Percentiles rank a stretch among this genome's conserved stretches.
These are phyloP conservation scores for Rhabdophis nuchalis DNA, from an alignment of 2,797 vertebrate species.

Conservation along the genomic window DNA sequence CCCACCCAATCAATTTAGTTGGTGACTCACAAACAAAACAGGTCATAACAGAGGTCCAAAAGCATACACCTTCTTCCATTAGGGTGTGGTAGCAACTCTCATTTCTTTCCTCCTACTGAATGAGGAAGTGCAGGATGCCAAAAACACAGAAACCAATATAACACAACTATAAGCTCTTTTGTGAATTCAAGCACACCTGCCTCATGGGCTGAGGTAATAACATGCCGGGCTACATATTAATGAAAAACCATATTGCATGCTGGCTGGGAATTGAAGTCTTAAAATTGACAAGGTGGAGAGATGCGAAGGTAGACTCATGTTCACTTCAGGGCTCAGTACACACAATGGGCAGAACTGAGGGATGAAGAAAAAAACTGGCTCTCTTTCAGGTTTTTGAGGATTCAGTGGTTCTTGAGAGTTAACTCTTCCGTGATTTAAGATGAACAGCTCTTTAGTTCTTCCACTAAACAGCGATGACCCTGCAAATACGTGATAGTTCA, in stretches of 20 bases:
- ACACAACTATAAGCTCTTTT: not conserved
- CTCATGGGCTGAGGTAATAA: not conserved
- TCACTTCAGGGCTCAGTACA: not conserved
- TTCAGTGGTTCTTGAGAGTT: not conserved
- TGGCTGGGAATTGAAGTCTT: not conserved
- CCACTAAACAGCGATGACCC: not conserved
- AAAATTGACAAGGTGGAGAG: not conserved
- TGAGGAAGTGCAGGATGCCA: not conserved
- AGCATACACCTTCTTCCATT: not conserved
- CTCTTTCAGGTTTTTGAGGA: not conserved
- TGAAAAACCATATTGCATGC: not conserved
- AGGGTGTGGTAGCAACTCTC: constrained; percentile 6
- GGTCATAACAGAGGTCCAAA: constrained; percentile 32
- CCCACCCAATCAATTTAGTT: constrained; percentile 55
- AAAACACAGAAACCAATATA: constrained; percentile 10
- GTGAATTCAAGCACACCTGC: not conserved
- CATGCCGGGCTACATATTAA: not conserved
- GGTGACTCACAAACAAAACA: constrained; percentile 30
- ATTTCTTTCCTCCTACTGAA: not conserved
- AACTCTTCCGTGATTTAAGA: not conserved
- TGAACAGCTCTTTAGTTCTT: not conserved
- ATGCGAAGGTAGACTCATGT: not conserved
- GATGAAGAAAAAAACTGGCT: not conserved
- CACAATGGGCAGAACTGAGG: not conserved
- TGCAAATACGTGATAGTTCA: not conserved